Conservation (phyloP, 2,888 invertebrate species). For the Stramonita haemastoma region DNA sequence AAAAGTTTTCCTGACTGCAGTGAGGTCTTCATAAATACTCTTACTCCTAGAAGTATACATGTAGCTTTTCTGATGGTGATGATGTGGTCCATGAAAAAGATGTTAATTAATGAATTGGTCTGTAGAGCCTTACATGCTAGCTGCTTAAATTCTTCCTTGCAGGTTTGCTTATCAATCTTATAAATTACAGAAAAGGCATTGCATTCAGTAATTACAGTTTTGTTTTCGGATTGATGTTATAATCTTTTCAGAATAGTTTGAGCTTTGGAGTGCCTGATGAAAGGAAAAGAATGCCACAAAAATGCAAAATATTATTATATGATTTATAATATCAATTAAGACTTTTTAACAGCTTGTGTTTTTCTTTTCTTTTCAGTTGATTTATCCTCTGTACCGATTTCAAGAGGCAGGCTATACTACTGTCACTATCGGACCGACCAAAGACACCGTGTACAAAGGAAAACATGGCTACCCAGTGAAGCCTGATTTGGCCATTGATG, state of each 20-base stretch:
- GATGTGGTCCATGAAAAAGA: too few relatives aligned
- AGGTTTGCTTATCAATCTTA: too few relatives aligned
- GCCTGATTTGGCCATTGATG: constrained; percentile 61
- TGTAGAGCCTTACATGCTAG: too few relatives aligned
- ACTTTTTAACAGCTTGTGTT: neutral
- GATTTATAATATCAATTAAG: neutral
- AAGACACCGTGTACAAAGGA: constrained; percentile 66
- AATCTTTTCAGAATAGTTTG: neutral
- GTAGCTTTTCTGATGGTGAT: too few relatives aligned
- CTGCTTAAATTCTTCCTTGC: neutral
- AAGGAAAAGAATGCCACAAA: neutral
- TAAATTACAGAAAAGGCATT: neutral
- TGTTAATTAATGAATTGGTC: too few relatives aligned
- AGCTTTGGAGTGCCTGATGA: neutral
- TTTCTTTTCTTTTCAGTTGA: constrained; percentile 53
- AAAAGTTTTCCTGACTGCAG: too few relatives aligned
- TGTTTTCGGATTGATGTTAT: too few relatives aligned
- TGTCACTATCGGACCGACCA: constrained; percentile 67
- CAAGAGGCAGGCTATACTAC: constrained; percentile 66
- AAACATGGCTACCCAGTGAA: constrained; percentile 70
- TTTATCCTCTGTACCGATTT: constrained; percentile 69
- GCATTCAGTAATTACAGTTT: neutral
- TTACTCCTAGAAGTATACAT: too few relatives aligned
- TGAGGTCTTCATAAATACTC: too few relatives aligned
- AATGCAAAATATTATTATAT: neutral